Evolutionary conservation across 2,888 invertebrate species (phyloP).

Genomic region (Galerucella pusilla): DNA sequence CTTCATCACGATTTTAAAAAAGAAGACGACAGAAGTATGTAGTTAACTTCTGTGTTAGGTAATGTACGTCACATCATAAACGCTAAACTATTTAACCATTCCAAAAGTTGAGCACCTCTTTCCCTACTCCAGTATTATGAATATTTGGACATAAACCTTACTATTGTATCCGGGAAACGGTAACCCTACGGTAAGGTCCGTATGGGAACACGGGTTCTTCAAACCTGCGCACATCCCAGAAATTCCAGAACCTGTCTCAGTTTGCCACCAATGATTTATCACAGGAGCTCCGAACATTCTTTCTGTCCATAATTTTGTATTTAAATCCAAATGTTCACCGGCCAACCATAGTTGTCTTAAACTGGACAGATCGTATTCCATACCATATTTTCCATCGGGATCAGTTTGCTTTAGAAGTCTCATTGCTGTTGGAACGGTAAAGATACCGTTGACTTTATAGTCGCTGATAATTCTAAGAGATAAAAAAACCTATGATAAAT

Average conservation of each 20-base stretch:
- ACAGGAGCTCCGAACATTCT: constrained; percentile 78
- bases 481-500: not conserved
- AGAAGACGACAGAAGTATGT: too few species aligned
- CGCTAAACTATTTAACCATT: too few species aligned
- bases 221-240: constrained; percentile 86
- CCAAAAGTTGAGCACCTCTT: too few species aligned
- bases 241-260: constrained; percentile 92
- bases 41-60: too few species aligned
- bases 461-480: constrained; percentile 82
- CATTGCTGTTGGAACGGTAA: constrained; percentile 92
- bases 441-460: constrained; percentile 85
- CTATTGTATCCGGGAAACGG: constrained; percentile 90
- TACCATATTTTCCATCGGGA: constrained; percentile 75
- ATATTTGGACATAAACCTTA: constrained; percentile 61
- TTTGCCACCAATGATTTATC: constrained; percentile 98
- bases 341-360: constrained; percentile 83
- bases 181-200: constrained; percentile 79
- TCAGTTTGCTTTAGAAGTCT: constrained; percentile 87
- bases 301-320: constrained; percentile 84
- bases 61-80: too few species aligned
- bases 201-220: constrained; percentile 69
- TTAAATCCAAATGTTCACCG: constrained; percentile 94
- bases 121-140: too few species aligned
- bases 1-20: too few species aligned
- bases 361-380: constrained; percentile 77